Percentiles rank a stretch among this genome's conserved stretches.
phyloP scores from a whole-genome alignment of 2,113 vertebrate genomes.

The Myocastor coypus region DNA sequence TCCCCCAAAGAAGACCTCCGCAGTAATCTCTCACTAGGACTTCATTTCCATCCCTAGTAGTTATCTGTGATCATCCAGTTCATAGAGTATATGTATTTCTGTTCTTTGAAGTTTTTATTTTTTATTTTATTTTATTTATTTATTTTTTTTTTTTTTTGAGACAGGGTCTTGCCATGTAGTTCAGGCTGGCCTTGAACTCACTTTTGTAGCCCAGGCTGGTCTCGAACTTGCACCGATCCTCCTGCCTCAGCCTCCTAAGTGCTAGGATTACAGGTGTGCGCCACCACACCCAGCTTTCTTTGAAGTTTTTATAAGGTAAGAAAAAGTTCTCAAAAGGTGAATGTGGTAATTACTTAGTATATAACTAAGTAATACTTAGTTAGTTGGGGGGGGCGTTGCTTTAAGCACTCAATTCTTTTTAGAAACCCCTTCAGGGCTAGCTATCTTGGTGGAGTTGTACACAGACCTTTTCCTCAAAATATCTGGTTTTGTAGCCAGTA shows the following conservation, averaged over 20 bases:
- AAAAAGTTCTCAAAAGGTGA: background rate
- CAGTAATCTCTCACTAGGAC: conserved; percentile 35
- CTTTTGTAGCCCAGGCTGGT: no score
- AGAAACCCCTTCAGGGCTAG: background rate
- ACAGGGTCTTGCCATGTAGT: no score
- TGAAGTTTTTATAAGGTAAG: background rate
- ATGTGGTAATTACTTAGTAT: background rate
- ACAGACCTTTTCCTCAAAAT: background rate
- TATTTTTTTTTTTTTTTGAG: no score
- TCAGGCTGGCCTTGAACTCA: no score
- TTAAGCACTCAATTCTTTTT: background rate
- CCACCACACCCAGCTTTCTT: no score
- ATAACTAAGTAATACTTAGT: no score
- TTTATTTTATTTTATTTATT: no score
- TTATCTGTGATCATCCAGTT: background rate
- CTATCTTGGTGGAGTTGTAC: background rate
- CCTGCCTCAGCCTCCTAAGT: no score
- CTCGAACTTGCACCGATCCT: no score
- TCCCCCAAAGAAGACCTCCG: background rate
- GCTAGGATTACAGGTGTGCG: no score
- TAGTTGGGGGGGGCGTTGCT: background rate
- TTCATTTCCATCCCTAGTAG: background rate
- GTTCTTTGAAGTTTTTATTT: conserved; percentile 26
- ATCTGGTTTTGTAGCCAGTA: background rate
- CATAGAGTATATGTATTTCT: conserved; percentile 21